Conservation (phyloP, 1,140 invertebrate species). For the Matsumurasca onukii region DNA sequence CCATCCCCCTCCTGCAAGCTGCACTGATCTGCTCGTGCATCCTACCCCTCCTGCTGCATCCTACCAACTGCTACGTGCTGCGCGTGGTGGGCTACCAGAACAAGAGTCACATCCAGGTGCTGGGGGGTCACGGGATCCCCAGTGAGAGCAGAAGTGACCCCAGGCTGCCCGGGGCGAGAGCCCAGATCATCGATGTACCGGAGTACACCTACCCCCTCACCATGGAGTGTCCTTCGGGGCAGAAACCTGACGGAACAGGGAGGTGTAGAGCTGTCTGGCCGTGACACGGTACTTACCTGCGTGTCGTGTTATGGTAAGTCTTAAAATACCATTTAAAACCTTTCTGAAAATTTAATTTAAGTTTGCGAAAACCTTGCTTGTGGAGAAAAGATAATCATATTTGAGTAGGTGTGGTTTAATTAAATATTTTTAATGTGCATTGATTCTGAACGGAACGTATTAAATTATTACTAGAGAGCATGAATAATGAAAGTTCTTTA, state of each 20-base stretch:
- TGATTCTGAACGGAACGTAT: too few species aligned
- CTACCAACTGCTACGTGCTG: neutral
- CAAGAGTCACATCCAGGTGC: neutral
- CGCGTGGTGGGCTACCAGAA: conserved; percentile 4
- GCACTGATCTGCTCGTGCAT: too few species aligned
- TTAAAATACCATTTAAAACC: neutral
- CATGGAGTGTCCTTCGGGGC: neutral
- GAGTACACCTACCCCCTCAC: neutral
- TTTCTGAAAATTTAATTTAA: too few species aligned
- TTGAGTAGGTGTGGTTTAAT: too few species aligned
- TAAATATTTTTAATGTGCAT: too few species aligned
- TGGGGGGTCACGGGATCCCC: neutral
- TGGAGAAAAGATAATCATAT: too few species aligned
- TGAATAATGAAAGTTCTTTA: too few species aligned
- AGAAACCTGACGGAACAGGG: conserved; percentile 6
- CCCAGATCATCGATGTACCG: conserved; percentile 17
- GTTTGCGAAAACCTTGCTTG: too few species aligned
- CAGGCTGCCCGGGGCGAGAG: neutral
- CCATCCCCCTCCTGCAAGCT: too few species aligned
- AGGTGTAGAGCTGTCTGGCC: conserved; percentile 3
- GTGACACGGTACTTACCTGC: neutral
- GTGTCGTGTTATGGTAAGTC: neutral
- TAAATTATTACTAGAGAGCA: too few species aligned
- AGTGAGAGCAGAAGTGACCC: neutral
- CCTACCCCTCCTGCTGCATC: neutral